These are phyloP conservation scores for Darevskia mixta DNA, from an alignment of 2,797 vertebrate species.

Conservation along the genomic window DNA sequence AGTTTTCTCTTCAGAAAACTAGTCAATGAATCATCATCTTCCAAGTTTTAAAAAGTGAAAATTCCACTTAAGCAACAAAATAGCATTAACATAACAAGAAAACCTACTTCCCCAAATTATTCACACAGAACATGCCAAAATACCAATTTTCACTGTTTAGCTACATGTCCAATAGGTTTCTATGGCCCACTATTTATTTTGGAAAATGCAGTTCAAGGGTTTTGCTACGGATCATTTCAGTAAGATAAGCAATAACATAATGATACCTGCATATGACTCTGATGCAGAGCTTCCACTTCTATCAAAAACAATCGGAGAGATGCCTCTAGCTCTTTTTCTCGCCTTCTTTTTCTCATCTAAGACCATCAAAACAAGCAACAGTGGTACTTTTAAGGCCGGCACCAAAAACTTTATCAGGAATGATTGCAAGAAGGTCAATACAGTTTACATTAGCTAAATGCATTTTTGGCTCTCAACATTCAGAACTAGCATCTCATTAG, in stretches of 20 bases:
- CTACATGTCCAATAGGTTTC: slow-evolving; percentile 71
- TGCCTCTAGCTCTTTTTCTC: slow-evolving; percentile 89
- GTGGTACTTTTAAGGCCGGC: slow-evolving; percentile 32
- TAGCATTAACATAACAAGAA: slow-evolving; percentile 82
- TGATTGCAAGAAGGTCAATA: not conserved
- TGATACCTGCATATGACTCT: slow-evolving; percentile 90
- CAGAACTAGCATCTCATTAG: not conserved
- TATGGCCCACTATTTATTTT: slow-evolving; percentile 63
- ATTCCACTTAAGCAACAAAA: slow-evolving; percentile 85
- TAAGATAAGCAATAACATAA: slow-evolving; percentile 60
- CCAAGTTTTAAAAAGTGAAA: slow-evolving; percentile 80
- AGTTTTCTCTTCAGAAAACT: slow-evolving; percentile 85
- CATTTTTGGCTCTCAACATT: not conserved
- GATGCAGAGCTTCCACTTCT: slow-evolving; percentile 92
- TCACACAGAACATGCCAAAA: slow-evolving; percentile 83
- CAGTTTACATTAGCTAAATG: not conserved
- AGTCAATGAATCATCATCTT: slow-evolving; percentile 88
- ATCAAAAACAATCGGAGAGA: slow-evolving; percentile 92
- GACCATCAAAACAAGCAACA: slow-evolving; percentile 60
- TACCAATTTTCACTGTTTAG: slow-evolving; percentile 71
- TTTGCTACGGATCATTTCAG: slow-evolving; percentile 46
- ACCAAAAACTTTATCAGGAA: slow-evolving; percentile 20
- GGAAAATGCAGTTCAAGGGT: slow-evolving; percentile 56
- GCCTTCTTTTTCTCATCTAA: slow-evolving; percentile 90
- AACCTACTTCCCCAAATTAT: slow-evolving; percentile 76